Base-by-base conservation (phyloP, 2,888 invertebrate species). In the Chesias legatella region DNA sequence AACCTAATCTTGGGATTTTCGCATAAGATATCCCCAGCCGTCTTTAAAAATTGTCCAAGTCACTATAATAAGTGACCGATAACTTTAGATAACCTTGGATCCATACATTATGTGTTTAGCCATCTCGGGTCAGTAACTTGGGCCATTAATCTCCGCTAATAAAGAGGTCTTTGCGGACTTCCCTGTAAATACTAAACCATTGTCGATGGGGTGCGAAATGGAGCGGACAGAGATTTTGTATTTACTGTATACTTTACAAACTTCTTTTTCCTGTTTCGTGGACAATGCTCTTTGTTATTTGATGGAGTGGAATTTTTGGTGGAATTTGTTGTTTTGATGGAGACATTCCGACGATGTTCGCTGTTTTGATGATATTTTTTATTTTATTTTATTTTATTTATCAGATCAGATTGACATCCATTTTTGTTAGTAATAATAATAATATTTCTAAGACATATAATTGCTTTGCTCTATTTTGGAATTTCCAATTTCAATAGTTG, bases 81-180 rank as follows among this genome's bases (percentile, higher is more conserved):
- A 31, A 31, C 13, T 28, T 41, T 31, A 34, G 23, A 21, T 10
- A 22, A 8, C 22, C 27, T 13, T 26, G 32, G 31, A 35, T 7
- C 26, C 46, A 47, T 53, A 53, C 40, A 48, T 53, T 47, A 48
- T 28, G 34, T 28, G 51, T 32, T 33, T 33, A 51, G 42, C 48
- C 37, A 47, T 35, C 48, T 42, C 37, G 42, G 39, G 32, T 50
- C 45, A 51, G 46, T 39, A 53, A 53, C 53, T 53, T 49, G 45
- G 26, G 31, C 44, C 53, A 55, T 55, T 53, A 55, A 53, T 55
- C 53, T 53, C 36, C 7, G 37, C 50, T 42, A 53, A 55, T 55
- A 55, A 55, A 51, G 53, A 51, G 48, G 41, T 26, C 55, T 46
- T 55, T 55, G 53, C 53, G 43, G 13, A 35, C 28, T 36, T 40